Evolutionary conservation across 2,888 invertebrate species (phyloP), one percentile per base, ranked within the genome.

Genomic region (Nephrocerus scutellatus): DNA sequence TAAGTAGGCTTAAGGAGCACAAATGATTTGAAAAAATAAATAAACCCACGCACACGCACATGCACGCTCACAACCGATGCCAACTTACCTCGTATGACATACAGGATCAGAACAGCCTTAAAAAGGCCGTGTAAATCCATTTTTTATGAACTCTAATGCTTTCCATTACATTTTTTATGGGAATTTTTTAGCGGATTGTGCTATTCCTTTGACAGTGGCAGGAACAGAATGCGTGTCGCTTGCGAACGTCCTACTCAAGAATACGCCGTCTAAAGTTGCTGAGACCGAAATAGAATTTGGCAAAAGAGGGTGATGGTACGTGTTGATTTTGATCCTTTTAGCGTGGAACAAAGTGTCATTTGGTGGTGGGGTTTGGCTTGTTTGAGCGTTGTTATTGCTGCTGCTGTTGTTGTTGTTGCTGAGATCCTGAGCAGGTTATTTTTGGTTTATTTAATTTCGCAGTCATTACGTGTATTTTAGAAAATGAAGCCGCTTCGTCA

Each of bases 121-220:
- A 65, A 64, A 66, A 68, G 67, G 66, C 66, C 60, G 55, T 60
- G 59, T 57, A 65, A 65, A 65, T 65, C 68, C 68, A 68, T 68
- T 68, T 66, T 68, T 66, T 67, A 59, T 59, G 57, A 55, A 55
- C 56, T 56, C 57, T 60, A 63, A 60, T 63, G 57, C 56, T 65
- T 66, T 64, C 66, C 66, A 66, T 66, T 66, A 66, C 66, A 66
- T 66, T 60, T 62, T 66, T 60, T 59, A 49, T 51, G 43, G 44
- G 39, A 39, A 39, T 47, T 45, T 43, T 45, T 41, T 32, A 39
- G 47, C 41, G 43, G 39, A 43, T 41, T 38, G 41, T 46, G 30
- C 41, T 43, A 12, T 25, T 24, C 36, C 20, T 36, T 22, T 28
- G 24, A 29, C 34, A 26, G 36, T 18, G 24, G 30, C 32, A 29